Percentiles rank a stretch among this genome's conserved stretches.
Evolutionary conservation across 1,140 invertebrate species (phyloP).

Genomic region (Vanessa tameamea): DNA sequence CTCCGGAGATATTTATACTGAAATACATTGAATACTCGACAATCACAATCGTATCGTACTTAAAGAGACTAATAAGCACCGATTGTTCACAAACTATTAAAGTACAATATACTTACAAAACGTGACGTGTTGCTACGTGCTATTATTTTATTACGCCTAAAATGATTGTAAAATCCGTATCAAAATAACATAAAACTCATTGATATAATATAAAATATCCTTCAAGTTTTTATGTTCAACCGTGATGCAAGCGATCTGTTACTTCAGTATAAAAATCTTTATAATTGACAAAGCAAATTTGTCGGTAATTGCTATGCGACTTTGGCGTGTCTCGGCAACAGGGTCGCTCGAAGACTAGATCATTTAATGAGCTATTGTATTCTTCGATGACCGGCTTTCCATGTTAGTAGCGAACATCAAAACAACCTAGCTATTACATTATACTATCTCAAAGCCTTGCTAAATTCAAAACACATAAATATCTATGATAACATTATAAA

Average conservation of each 20-base stretch:
- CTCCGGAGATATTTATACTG: background rate
- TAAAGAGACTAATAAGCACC: background rate
- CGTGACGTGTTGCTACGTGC: background rate
- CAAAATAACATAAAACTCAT: no score
- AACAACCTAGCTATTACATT: background rate
- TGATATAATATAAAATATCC: no score
- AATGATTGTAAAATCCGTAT: no score
- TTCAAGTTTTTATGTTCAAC: no score
- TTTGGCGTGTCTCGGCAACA: constrained; percentile 23
- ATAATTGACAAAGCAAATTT: background rate
- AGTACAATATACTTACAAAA: background rate
- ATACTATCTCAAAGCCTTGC: background rate
- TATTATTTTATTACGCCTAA: no score
- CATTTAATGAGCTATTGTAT: constrained; percentile 28
- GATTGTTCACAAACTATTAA: background rate
- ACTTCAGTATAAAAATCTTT: background rate
- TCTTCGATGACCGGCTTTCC: constrained; percentile 18
- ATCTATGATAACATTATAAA: no score
- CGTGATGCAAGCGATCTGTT: background rate
- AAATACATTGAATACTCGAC: background rate
- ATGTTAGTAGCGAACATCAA: background rate
- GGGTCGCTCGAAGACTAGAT: constrained; percentile 10
- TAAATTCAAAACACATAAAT: background rate
- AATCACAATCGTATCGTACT: background rate
- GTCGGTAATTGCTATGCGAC: constrained; percentile 1